Base-by-base conservation (phyloP, 2,113 vertebrate species). In the Sceloporus undulatus region DNA sequence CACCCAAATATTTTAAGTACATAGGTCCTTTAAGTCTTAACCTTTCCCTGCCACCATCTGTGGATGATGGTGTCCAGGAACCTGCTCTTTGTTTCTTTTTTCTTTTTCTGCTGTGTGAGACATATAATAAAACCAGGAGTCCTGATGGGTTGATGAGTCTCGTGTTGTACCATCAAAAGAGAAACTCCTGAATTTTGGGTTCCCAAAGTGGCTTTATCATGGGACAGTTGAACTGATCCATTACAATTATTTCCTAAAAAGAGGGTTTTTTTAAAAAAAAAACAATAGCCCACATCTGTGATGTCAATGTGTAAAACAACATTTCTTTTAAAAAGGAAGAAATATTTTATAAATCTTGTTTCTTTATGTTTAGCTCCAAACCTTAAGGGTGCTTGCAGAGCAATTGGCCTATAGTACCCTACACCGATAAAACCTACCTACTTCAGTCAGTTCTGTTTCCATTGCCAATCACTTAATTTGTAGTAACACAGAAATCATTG, bases 141-240 rank as follows among this genome's bases (percentile, higher is more conserved):
- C 23, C 66, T 66, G 19, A 8, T 71, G 13, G 48, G 25, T 56
- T 42, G n/a, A 48, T 56, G 52, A 54, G 54, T 56, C 13, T 38
- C 38, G 56, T 5, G 4, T 80, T 79, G 29, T 70, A 13, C 9
- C 9, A 29, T 29, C n/a, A 8, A n/a, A 10, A 66, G 27, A 62
- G 21, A 29, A 40, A 7, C 78, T 62, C 56, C 62, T 62, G 59
- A 14, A 16, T 62, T 62, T 62, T 62, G 59, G 13, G 13, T 62
- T 75, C 54, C 40, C 19, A 56, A 90, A 65, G 79, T 79, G 62
- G 21, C 9, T 52, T 42, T 82, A 88, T 71, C 21, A 78, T 83
- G 70, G 2, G 0, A 75, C 71, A 65, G 14, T 65, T 19, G 10
- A 23, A 6, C 54, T 85, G 54, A 79, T 76, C 65, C n/a, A 27